Conservation (phyloP, 2,113 vertebrate species). For the Trogon melanurus region DNA sequence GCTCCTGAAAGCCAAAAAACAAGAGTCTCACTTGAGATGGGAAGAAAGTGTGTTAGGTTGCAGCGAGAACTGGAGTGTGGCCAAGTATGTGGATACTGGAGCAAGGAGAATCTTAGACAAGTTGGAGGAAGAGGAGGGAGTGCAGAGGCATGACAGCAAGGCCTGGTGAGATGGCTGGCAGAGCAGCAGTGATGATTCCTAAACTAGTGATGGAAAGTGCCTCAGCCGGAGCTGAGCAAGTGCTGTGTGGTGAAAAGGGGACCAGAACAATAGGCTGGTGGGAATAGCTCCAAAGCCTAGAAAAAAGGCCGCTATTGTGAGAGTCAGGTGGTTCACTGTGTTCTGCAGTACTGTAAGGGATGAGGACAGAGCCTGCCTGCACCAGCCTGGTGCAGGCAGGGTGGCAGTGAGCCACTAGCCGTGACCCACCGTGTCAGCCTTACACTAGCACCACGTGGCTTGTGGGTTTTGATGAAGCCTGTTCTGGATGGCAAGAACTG, state of each 20-base stretch:
- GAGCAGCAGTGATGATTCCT: not conserved
- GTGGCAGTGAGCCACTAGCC: not conserved
- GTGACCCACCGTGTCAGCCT: not conserved
- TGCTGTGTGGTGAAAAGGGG: not conserved
- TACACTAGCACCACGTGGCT: not conserved
- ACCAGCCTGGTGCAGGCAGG: not conserved
- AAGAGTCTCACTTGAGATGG: not conserved
- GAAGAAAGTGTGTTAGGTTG: not conserved
- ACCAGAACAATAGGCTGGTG: not conserved
- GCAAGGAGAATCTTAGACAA: not conserved
- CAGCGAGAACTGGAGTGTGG: not conserved
- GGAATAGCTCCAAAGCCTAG: not conserved
- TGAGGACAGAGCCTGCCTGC: not conserved
- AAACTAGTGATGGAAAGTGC: not conserved
- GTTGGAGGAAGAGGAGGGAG: not conserved
- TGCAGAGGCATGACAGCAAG: not conserved
- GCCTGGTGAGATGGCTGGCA: not conserved
- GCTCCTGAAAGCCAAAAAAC: not conserved
- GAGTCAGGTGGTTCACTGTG: rapidly evolving
- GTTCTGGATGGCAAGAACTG: not conserved
- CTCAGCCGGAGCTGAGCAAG: not conserved
- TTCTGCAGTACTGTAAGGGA: not conserved
- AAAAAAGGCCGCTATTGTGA: not conserved
- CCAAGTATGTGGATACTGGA: not conserved
- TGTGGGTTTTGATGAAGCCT: not conserved